phyloP scores from a whole-genome alignment of 1,140 invertebrate genomes.

The Apis dorsata region DNA sequence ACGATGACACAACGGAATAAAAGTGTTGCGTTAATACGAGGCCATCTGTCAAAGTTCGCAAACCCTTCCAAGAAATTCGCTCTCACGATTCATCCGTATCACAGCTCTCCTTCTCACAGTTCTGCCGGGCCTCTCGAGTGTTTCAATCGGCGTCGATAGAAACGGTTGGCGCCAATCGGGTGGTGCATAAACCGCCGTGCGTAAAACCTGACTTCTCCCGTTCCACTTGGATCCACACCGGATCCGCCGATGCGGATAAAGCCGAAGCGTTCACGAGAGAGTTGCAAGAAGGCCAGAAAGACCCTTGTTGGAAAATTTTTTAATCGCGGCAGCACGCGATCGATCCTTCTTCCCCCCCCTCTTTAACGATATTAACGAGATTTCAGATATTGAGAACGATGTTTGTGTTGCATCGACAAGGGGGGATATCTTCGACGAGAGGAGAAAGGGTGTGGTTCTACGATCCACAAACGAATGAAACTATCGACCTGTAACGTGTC shows the following conservation, averaged over 20 bases:
- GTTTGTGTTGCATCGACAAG: neutral
- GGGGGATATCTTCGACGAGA: neutral
- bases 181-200: conserved; percentile 15
- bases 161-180: conserved; percentile 51
- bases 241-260: neutral
- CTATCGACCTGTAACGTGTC: too few species aligned
- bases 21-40: conserved; percentile 41
- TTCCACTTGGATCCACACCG: conserved; percentile 26
- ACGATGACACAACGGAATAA: conserved; percentile 1
- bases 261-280: neutral
- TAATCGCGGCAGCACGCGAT: neutral
- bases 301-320: conserved; percentile 10
- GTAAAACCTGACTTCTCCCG: conserved; percentile 23
- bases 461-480: too few species aligned
- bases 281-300: neutral
- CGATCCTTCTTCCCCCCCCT: neutral
- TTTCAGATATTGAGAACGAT: neutral
- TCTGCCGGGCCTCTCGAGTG: conserved; percentile 22
- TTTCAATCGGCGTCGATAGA: conserved; percentile 60
- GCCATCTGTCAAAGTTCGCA: conserved; percentile 64
- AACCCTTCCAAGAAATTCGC: conserved; percentile 58
- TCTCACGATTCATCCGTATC: conserved; percentile 54
- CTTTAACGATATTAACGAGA: neutral
- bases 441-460: too few species aligned
- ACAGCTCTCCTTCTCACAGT: neutral